These are phyloP conservation scores for Pterocles orientalis DNA, from an alignment of 2,113 vertebrate genomes.

Conservation along the genomic window DNA sequence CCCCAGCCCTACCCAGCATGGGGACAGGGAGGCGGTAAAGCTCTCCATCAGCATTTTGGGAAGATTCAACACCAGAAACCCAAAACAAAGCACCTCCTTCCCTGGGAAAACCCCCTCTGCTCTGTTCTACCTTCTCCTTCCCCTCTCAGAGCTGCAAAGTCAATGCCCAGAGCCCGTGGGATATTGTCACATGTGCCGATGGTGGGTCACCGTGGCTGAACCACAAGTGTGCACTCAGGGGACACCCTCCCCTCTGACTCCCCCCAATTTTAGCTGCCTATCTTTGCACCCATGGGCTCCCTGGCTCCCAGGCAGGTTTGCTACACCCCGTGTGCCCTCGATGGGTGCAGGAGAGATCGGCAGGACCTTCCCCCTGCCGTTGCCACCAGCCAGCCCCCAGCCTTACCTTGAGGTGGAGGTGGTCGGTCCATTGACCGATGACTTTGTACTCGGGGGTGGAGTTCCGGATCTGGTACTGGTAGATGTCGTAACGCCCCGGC, in stretches of 20 bases:
- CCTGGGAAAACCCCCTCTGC: neutral
- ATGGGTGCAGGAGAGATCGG: neutral
- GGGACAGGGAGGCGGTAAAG: neutral
- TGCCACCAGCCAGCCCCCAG: neutral
- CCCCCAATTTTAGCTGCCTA: neutral
- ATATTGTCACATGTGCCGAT: rapidly evolving
- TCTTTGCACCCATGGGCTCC: neutral
- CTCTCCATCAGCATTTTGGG: neutral
- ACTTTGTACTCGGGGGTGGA: constrained; percentile 88
- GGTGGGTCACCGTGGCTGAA: neutral
- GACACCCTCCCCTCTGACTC: neutral
- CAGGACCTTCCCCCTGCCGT: neutral
- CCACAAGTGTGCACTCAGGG: neutral
- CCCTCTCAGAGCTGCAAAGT: neutral
- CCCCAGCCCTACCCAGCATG: neutral
- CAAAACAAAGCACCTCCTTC: neutral
- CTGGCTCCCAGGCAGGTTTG: neutral
- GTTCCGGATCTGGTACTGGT: constrained; percentile 92
- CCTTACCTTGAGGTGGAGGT: constrained; percentile 88
- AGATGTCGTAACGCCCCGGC: constrained; percentile 93
- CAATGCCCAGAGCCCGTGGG: rapidly evolving
- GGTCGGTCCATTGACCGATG: constrained; percentile 92
- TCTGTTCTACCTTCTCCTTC: neutral
- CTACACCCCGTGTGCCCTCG: rapidly evolving
- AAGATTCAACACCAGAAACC: neutral